These are phyloP conservation scores for Cheilosia soror DNA, from an alignment of 2,888 invertebrate species.

Conservation along the genomic window DNA sequence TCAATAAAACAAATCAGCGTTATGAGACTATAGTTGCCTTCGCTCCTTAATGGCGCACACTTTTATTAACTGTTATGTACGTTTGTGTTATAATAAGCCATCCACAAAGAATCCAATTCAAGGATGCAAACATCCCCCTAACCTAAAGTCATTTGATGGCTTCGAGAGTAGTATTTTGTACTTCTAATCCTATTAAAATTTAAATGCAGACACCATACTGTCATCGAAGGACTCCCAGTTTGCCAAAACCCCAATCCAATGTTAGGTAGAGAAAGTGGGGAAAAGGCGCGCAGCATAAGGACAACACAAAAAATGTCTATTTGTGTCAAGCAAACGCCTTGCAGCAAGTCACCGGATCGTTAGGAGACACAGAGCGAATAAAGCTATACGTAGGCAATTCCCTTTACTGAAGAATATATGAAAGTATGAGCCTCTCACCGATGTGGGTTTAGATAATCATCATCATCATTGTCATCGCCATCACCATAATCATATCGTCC, in stretches of 20 bases:
- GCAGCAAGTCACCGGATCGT: conserved; percentile 61
- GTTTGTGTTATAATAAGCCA: conserved; percentile 42
- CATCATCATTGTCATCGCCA: conserved; percentile 69
- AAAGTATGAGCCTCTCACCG: conserved; percentile 37
- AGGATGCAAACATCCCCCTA: conserved; percentile 17
- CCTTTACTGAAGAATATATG: conserved; percentile 47
- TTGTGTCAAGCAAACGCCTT: conserved; percentile 67
- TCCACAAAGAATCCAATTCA: conserved; percentile 24
- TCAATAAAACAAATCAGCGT: conserved; percentile 57
- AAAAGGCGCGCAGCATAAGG: conserved; percentile 15
- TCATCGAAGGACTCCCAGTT: conserved; percentile 36
- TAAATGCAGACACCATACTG: conserved; percentile 70
- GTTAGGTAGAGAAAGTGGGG: conserved; percentile 1
- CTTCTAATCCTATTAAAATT: conserved; percentile 71
- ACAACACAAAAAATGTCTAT: conserved; percentile 65
- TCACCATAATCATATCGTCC: conserved; percentile 59
- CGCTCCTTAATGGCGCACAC: conserved; percentile 27
- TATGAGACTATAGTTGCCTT: background rate
- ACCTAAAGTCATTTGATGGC: conserved; percentile 6
- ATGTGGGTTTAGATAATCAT: conserved; percentile 69
- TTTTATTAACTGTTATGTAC: conserved; percentile 63
- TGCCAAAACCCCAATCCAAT: background rate
- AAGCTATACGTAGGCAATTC: conserved; percentile 41
- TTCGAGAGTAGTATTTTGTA: conserved; percentile 56
- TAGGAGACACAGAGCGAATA: conserved; percentile 39